These are phyloP conservation scores for Agelas oroides DNA, from an alignment of 37 sponge, comb jelly and placozoan genomes.

Conservation along the genomic window DNA sequence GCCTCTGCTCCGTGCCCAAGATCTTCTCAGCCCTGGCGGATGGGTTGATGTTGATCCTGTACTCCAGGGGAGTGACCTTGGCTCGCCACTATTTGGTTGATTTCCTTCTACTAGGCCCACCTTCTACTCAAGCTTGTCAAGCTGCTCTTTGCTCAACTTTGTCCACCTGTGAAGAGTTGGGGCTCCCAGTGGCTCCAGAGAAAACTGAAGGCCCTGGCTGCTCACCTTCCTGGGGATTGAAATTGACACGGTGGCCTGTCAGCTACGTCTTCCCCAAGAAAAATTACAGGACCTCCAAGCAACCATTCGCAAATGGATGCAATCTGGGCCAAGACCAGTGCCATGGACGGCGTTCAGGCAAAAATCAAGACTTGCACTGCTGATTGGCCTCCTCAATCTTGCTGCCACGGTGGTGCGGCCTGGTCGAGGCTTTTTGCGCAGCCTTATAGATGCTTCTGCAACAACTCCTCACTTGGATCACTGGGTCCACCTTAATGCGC, in stretches of 20 bases:
- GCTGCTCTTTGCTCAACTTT: neutral
- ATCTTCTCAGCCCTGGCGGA: neutral
- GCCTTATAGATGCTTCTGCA: constrained; percentile 4
- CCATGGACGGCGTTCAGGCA: neutral
- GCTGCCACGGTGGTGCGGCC: constrained; percentile 21
- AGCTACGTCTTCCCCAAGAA: constrained; percentile 6
- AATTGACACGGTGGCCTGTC: neutral
- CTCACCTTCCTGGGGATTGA: constrained; percentile 36
- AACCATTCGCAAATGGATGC: neutral
- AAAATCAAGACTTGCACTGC: constrained; percentile 8
- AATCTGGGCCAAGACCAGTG: neutral
- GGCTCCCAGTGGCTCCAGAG: constrained; percentile 6
- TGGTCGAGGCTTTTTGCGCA: constrained; percentile 24
- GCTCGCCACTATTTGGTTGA: constrained; percentile 17
- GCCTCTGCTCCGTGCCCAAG: neutral
- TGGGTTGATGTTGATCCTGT: neutral
- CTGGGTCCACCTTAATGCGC: constrained; percentile 11
- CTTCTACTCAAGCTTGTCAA: neutral
- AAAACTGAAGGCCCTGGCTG: constrained; percentile 7
- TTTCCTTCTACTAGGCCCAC: constrained; percentile 16
- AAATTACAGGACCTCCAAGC: neutral
- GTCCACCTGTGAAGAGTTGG: neutral
- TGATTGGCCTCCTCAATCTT: constrained; percentile 28
- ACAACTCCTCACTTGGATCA: neutral
- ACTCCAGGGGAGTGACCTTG: neutral